Conservation (phyloP, 2,797 vertebrate species). For the Gymnothorax reevesii region DNA sequence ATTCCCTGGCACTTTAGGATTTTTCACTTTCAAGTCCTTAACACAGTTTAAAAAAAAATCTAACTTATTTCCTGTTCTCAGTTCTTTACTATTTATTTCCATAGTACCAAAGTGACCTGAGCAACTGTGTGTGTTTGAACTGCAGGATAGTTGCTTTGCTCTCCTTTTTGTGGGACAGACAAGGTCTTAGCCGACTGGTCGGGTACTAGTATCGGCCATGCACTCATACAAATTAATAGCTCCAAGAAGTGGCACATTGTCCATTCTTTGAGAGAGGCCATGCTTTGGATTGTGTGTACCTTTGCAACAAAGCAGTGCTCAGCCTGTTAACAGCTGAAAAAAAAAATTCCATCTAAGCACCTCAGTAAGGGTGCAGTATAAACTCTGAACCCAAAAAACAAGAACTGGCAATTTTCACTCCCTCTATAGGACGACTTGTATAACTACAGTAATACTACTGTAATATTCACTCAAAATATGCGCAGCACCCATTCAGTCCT, state of each 20-base stretch:
- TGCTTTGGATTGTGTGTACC: no score
- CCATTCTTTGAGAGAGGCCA: no score
- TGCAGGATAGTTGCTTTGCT: background rate
- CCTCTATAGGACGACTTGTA: background rate
- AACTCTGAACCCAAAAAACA: background rate
- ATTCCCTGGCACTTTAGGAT: background rate
- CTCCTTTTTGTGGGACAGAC: background rate
- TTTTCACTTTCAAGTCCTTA: background rate
- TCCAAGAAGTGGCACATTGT: no score
- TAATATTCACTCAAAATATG: background rate
- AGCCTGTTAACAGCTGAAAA: background rate
- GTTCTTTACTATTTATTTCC: background rate
- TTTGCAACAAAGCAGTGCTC: no score
- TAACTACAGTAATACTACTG: background rate
- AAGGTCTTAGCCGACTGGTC: no score
- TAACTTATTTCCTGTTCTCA: background rate
- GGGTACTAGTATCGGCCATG: no score
- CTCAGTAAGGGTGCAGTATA: no score
- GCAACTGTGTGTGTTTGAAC: background rate
- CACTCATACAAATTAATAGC: no score
- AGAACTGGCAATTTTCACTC: background rate
- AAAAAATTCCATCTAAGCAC: no score
- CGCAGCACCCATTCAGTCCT: background rate
- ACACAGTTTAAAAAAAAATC: background rate
- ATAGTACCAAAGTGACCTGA: background rate